Percentiles rank a stretch among this genome's conserved stretches.
Evolutionary conservation across 1,140 invertebrate genomes (phyloP).

Genomic region (Aphidius ervi): DNA sequence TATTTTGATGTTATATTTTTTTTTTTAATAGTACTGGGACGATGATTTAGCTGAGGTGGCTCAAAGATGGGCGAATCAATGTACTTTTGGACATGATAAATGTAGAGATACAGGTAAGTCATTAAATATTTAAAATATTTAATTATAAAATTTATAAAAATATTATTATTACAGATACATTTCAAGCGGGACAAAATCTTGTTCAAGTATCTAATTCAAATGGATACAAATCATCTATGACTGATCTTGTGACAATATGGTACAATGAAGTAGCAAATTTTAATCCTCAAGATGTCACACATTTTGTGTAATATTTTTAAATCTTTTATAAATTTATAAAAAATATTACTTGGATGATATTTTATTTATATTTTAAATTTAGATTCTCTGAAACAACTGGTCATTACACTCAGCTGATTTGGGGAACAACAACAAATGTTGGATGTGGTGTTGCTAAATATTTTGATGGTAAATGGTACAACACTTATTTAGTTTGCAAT

Average conservation of each 20-base stretch:
- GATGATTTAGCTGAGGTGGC: slow-evolving; percentile 2
- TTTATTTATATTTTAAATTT: background rate
- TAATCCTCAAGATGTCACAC: background rate
- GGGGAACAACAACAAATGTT: slow-evolving; percentile 42
- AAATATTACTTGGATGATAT: too few relatives aligned
- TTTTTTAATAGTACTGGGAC: background rate
- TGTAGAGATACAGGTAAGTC: slow-evolving; percentile 19
- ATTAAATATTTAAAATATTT: background rate
- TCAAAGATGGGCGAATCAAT: slow-evolving; percentile 15
- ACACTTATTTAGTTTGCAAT: slow-evolving; percentile 40
- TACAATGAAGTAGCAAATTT: slow-evolving; percentile 17
- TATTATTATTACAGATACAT: background rate
- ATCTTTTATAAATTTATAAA: too few relatives aligned
- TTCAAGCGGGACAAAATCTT: slow-evolving; percentile 13
- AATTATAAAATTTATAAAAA: background rate
- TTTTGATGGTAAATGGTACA: slow-evolving; percentile 16
- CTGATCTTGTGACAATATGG: background rate
- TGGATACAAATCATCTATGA: background rate
- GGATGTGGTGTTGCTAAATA: slow-evolving; percentile 37
- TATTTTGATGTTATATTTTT: too few relatives aligned
- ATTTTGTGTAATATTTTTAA: background rate
- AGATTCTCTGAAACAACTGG: background rate
- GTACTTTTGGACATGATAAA: slow-evolving; percentile 7
- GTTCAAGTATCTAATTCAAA: background rate
- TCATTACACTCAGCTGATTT: slow-evolving; percentile 29